phyloP scores from a whole-genome alignment of 1,140 invertebrate species.

The Drosophila yakuba region DNA sequence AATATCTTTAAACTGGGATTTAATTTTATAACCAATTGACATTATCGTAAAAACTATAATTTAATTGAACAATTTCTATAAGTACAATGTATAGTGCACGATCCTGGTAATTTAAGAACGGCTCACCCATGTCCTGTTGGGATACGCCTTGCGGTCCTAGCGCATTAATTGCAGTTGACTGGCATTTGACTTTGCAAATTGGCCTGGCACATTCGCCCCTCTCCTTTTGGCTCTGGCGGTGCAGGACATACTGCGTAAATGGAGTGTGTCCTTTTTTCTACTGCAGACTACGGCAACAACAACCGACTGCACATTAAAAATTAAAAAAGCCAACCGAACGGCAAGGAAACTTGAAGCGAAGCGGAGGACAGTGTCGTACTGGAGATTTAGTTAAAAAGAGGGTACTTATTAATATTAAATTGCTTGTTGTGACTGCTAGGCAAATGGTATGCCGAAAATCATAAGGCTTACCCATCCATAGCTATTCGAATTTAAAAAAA shows the following conservation, averaged over 20 bases:
- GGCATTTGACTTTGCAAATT: constrained; percentile 81
- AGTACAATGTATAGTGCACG: not conserved
- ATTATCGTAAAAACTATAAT: too few relatives aligned
- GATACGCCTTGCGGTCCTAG: constrained; percentile 32
- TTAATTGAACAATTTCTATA: too few relatives aligned
- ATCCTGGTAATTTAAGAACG: constrained; percentile 1
- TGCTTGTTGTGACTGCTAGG: too few relatives aligned
- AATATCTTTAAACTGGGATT: too few relatives aligned
- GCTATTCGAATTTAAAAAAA: too few relatives aligned
- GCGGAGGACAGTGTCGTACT: not conserved
- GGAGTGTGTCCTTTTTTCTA: constrained; percentile 64
- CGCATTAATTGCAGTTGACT: constrained; percentile 80
- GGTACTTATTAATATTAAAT: not conserved
- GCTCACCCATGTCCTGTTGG: constrained; percentile 5
- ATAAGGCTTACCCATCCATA: too few relatives aligned
- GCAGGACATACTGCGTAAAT: constrained; percentile 67
- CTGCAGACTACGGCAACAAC: constrained; percentile 37
- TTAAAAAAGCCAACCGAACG: constrained; percentile 69
- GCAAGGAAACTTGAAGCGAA: constrained; percentile 29
- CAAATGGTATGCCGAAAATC: too few relatives aligned
- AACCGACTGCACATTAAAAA: constrained; percentile 81
- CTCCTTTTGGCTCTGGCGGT: constrained; percentile 10
- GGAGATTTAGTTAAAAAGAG: not conserved
- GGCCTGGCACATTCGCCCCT: constrained; percentile 39
- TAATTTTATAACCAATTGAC: too few relatives aligned